Evolutionary conservation across 92 coral and sea anemone species (phyloP).

Genomic region (Micromussa lordhowensis): DNA sequence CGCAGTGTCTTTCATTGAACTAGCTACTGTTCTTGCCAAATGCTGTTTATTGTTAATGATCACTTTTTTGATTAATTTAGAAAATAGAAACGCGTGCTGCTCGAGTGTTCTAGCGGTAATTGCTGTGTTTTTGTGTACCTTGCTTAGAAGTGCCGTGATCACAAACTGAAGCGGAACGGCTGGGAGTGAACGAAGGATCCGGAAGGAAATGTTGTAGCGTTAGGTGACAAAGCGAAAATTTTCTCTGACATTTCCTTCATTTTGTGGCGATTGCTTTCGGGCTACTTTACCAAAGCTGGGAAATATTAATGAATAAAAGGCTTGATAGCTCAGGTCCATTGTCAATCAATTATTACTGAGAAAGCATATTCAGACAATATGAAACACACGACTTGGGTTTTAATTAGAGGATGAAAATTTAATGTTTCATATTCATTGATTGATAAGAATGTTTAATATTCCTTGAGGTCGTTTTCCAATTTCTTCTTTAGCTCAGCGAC

Average conservation of each 20-base stretch:
- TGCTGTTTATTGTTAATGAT: conserved; percentile 26
- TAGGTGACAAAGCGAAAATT: background rate
- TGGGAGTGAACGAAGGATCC: background rate
- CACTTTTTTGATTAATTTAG: conserved; percentile 8
- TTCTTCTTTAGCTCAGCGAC: background rate
- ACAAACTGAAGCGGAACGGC: background rate
- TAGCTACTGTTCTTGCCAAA: conserved; percentile 20
- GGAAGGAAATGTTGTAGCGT: background rate
- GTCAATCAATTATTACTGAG: background rate
- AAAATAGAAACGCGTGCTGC: conserved; percentile 39
- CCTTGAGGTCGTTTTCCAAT: background rate
- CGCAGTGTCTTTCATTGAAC: conserved; percentile 14
- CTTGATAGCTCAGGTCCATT: background rate
- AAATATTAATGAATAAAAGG: background rate
- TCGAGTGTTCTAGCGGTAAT: background rate
- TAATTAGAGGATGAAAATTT: background rate
- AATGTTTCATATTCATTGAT: background rate
- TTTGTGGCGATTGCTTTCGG: background rate
- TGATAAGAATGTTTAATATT: background rate
- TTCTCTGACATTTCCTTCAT: background rate
- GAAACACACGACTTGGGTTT: background rate
- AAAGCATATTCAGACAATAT: background rate
- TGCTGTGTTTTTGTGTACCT: background rate
- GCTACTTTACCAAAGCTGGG: background rate
- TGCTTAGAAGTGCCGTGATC: background rate